Percentiles rank a stretch among this genome's conserved stretches.
These are phyloP conservation scores for Oenanthe oenanthe DNA, from an alignment of 2,113 vertebrate genomes.

Conservation along the genomic window DNA sequence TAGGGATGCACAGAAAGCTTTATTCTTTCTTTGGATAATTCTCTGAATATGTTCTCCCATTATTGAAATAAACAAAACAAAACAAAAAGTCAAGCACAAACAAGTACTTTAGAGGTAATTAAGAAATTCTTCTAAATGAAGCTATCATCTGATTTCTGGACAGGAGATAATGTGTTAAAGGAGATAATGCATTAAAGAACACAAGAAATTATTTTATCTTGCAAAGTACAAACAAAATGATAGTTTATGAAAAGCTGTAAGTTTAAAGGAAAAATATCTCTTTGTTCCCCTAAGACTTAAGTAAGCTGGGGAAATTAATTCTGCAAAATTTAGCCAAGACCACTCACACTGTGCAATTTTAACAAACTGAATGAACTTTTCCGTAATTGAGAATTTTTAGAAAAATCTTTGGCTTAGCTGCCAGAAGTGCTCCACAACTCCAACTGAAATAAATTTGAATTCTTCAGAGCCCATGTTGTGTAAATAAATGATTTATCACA, in stretches of 20 bases:
- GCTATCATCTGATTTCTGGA: background rate
- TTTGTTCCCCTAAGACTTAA: background rate
- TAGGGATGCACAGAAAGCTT: background rate
- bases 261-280: background rate
- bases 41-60: background rate
- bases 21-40: background rate
- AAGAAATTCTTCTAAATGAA: background rate
- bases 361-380: background rate
- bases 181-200: background rate
- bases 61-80: background rate
- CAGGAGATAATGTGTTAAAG: background rate
- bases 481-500: background rate
- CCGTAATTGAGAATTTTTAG: background rate
- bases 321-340: background rate
- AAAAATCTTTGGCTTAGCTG: background rate
- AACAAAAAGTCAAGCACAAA: background rate
- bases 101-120: background rate
- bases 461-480: background rate
- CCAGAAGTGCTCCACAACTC: background rate
- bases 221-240: background rate
- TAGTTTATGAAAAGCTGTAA: background rate
- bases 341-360: background rate
- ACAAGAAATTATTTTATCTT: background rate
- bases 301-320: background rate
- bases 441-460: background rate